Conservation (phyloP, 2,113 vertebrate species). For the Centrocercus urophasianus region DNA sequence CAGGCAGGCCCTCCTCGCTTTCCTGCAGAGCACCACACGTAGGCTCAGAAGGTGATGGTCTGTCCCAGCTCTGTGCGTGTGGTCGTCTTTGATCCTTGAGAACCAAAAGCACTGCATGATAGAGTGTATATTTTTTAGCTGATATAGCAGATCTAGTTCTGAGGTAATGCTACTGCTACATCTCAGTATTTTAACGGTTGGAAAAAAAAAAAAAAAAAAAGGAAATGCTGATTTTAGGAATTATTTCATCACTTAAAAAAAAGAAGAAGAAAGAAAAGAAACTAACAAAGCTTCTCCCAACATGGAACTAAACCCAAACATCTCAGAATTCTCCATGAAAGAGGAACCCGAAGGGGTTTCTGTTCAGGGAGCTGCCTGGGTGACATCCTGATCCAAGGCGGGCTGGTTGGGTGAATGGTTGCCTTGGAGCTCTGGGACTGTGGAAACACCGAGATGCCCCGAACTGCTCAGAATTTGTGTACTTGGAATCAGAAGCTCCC, state of each 20-base stretch:
- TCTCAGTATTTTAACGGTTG: background rate
- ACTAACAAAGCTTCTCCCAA: background rate
- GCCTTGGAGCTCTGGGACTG: constrained; percentile 16
- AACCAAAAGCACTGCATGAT: fast-evolving
- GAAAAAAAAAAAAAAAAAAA: background rate
- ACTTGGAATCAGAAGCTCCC: constrained; percentile 55
- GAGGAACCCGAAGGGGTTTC: background rate
- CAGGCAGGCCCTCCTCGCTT: background rate
- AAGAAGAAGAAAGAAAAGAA: background rate
- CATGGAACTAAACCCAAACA: background rate
- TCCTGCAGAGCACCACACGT: background rate
- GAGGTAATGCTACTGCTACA: background rate
- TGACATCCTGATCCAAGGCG: background rate
- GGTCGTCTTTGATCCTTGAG: background rate
- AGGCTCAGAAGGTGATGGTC: background rate
- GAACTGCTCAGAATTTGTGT: constrained; percentile 46
- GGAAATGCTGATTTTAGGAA: constrained; percentile 29
- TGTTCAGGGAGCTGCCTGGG: background rate
- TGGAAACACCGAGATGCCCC: constrained; percentile 16
- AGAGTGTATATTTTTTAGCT: background rate
- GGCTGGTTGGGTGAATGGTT: constrained; percentile 48
- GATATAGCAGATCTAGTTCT: background rate
- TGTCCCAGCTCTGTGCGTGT: background rate
- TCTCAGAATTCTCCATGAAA: constrained; percentile 24
- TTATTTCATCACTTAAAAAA: background rate